phyloP scores from a whole-genome alignment of 2,888 invertebrate genomes.

The Synanthedon vespiformis region DNA sequence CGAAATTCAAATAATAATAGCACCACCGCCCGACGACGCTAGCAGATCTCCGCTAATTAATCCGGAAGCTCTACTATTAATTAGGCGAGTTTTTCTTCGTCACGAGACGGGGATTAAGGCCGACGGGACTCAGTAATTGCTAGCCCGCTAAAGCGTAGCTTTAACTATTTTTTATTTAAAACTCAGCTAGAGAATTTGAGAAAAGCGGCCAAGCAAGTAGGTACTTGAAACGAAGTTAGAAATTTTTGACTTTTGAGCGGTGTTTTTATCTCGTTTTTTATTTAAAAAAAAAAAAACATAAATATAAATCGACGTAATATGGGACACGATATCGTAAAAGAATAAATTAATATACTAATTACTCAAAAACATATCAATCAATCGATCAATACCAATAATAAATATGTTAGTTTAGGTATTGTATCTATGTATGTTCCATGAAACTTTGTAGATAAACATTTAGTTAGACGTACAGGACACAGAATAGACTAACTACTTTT shows the following conservation, averaged over 20 bases:
- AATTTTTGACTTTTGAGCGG: neutral
- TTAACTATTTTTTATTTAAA: slow-evolving; percentile 15
- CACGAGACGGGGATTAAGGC: slow-evolving; percentile 34
- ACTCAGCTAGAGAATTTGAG: slow-evolving; percentile 2
- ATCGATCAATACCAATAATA: too few species aligned
- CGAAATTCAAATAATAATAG: slow-evolving; percentile 1
- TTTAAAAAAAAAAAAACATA: too few species aligned
- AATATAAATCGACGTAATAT: too few species aligned
- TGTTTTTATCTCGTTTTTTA: too few species aligned
- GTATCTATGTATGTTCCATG: too few species aligned
- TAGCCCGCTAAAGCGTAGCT: slow-evolving; percentile 16
- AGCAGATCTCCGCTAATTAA: slow-evolving; percentile 49
- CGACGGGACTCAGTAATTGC: slow-evolving; percentile 37
- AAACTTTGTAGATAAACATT: too few species aligned
- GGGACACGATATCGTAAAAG: too few species aligned
- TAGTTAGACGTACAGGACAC: too few species aligned
- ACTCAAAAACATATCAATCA: too few species aligned
- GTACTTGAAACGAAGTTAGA: neutral
- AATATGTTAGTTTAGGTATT: too few species aligned
- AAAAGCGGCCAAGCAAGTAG: neutral
- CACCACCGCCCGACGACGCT: neutral
- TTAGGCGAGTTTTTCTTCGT: slow-evolving; percentile 56
- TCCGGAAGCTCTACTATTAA: slow-evolving; percentile 56
- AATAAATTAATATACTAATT: too few species aligned
- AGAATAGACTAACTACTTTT: too few species aligned